A percentile compares a stretch with the other conserved stretches of the same genome.
Evolutionary conservation across 2,797 vertebrate genomes (phyloP).

Genomic region (Danio jaintianensis): DNA sequence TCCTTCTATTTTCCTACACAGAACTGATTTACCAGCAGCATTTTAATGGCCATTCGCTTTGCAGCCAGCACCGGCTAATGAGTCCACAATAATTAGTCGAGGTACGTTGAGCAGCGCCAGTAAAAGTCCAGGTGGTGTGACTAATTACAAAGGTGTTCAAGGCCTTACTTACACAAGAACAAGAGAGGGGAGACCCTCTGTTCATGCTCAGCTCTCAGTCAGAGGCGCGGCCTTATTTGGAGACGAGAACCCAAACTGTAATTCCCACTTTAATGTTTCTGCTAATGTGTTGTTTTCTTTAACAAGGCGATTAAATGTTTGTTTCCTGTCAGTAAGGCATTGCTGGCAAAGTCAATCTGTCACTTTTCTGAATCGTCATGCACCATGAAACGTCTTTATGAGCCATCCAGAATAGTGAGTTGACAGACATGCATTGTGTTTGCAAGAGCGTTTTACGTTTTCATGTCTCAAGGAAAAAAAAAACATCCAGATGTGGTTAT

Average conservation of each 20-base stretch:
- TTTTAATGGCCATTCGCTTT: constrained; percentile 63
- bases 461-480: neutral
- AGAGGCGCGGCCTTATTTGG: constrained; percentile 27
- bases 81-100: constrained; percentile 67
- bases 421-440: constrained; percentile 2
- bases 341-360: neutral
- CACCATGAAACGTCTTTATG: constrained; percentile 31
- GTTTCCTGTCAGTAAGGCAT: neutral
- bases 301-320: constrained; percentile 1
- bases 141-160: constrained; percentile 67
- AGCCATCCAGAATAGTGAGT: constrained; percentile 31
- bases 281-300: constrained; percentile 18
- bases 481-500: constrained; percentile 37
- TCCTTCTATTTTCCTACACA: constrained; percentile 25
- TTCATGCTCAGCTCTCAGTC: constrained; percentile 29
- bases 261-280: constrained; percentile 20
- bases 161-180: constrained; percentile 54
- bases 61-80: constrained; percentile 65
- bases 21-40: constrained; percentile 64
- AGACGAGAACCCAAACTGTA: constrained; percentile 5
- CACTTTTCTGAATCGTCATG: neutral
- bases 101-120: constrained; percentile 61
- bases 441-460: constrained; percentile 31
- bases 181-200: constrained; percentile 44
- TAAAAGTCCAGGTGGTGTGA: constrained; percentile 69